Evolutionary conservation across 2,797 vertebrate genomes (phyloP), one percentile per base, ranked within the genome.

Genomic region (Syndactyla subalaris): DNA sequence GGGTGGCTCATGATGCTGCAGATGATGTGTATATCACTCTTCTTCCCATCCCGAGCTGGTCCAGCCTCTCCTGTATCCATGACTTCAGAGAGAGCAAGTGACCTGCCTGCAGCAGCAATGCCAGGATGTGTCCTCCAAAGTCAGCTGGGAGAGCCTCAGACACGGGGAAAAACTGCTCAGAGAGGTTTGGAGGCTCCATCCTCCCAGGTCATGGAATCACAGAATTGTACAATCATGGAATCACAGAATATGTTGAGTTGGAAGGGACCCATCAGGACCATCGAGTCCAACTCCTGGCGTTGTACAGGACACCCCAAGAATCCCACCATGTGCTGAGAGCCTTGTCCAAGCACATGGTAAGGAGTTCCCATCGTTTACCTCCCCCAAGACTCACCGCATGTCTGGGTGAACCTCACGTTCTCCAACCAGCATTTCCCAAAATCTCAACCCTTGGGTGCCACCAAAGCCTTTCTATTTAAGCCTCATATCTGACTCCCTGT

Each of bases 331-430:
- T 34, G 55, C 55, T 10, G 30, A 55, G 54, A n/a, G 19, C 30
- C 32, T n/a, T 22, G 21, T 34, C 55, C 55, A 57, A 34, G 55
- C 55, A 57, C 55, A 34, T 24, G n/a, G 55, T 10, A 49, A 1
- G 3, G 5, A 29, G 9, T 45, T 30, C 12, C 9, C 19, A 16
- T 18, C 1, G 0, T 36, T 36, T 20, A 38, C 18, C 43, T 76
- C 17, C 8, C 30, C 14, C 36, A 59, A 32, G 32, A 15, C 14
- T 76, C 38, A 13, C 3, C 14, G 12, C 11, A 9, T 27, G 30
- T 55, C 54, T n/a, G 32, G 12, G 54, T 55, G 54, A 22, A n/a
- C 54, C 14, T 57, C 0, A 1, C 6, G 9, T 72, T 80, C 10
- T 61, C 8, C 30, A 51, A 8, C 13, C 20, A 80, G 17, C 27